Conservation (phyloP, 2,797 vertebrate genomes). For the Dendrocincla fuliginosa region DNA sequence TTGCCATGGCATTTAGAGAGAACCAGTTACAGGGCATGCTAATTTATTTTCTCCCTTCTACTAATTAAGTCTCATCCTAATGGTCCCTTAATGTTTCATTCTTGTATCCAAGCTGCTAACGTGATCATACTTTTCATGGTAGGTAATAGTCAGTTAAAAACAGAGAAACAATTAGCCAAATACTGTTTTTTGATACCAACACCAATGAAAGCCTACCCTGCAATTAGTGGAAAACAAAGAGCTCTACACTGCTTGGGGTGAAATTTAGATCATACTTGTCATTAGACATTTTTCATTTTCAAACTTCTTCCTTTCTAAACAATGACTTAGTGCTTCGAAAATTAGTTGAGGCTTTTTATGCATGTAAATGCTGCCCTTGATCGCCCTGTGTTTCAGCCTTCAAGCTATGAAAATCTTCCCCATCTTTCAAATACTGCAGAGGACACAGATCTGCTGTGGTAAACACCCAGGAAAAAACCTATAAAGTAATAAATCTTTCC, state of each 20-base stretch:
- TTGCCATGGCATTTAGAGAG: not conserved
- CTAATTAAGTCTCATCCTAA: not conserved
- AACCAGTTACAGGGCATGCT: not conserved
- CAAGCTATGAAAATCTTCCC: not conserved
- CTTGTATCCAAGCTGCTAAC: not conserved
- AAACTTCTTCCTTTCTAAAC: conserved; percentile 32
- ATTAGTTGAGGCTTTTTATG: not conserved
- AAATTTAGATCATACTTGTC: conserved; percentile 49
- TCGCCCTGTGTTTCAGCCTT: not conserved
- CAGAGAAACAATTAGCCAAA: not conserved
- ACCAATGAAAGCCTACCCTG: not conserved
- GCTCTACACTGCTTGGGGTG: conserved; percentile 42
- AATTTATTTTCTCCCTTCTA: not conserved
- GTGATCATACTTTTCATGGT: not conserved
- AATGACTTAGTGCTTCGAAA: conserved; percentile 17
- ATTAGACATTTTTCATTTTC: conserved; percentile 43
- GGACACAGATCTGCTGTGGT: not conserved
- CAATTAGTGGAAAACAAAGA: conserved; percentile 36
- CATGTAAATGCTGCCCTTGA: conserved; percentile 4
- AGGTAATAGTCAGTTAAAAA: not conserved
- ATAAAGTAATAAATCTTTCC: not conserved
- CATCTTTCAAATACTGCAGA: conserved; percentile 9
- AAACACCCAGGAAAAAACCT: not conserved
- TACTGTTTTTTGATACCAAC: not conserved
- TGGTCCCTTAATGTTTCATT: not conserved